Evolutionary conservation across 2,888 invertebrate genomes (phyloP).

Genomic region (Psylliodes chrysocephalus): DNA sequence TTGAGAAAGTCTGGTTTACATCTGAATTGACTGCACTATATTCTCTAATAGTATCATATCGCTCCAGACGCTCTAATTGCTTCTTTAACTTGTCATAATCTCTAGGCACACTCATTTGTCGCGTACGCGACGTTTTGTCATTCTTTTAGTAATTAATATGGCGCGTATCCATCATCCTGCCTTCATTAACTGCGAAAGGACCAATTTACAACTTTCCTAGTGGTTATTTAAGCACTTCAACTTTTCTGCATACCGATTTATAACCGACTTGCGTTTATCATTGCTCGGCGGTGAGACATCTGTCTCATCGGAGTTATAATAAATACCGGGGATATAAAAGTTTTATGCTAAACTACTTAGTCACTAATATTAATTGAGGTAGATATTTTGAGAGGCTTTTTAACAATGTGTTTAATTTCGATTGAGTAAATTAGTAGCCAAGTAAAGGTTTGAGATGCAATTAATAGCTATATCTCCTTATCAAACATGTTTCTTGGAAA

Average conservation of each 20-base stretch:
- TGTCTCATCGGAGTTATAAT: slow-evolving; percentile 5
- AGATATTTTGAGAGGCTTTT: too few relatives aligned
- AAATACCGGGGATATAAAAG: slow-evolving; percentile 22
- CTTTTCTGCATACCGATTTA: slow-evolving; percentile 58
- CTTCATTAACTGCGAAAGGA: slow-evolving; percentile 59
- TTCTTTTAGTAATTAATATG: slow-evolving; percentile 60
- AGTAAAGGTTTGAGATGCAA: too few relatives aligned
- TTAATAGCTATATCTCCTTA: too few relatives aligned
- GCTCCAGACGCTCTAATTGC: slow-evolving; percentile 59
- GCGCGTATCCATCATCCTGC: slow-evolving; percentile 57
- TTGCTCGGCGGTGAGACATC: slow-evolving; percentile 23
- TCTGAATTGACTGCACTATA: slow-evolving; percentile 18
- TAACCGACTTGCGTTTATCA: slow-evolving; percentile 50
- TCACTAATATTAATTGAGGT: neutral
- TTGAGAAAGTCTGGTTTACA: neutral
- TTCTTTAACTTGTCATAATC: slow-evolving; percentile 58
- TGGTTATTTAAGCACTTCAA: slow-evolving; percentile 53
- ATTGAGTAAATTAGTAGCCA: too few relatives aligned
- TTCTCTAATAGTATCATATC: slow-evolving; percentile 52
- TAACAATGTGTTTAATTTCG: too few relatives aligned
- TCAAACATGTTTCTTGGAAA: too few relatives aligned
- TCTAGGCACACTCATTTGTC: slow-evolving; percentile 57
- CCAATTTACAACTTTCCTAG: slow-evolving; percentile 60
- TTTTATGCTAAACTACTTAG: neutral
- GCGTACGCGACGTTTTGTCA: slow-evolving; percentile 53